Conservation (phyloP, 2,888 invertebrate species). For the Cosmia pyralina region DNA sequence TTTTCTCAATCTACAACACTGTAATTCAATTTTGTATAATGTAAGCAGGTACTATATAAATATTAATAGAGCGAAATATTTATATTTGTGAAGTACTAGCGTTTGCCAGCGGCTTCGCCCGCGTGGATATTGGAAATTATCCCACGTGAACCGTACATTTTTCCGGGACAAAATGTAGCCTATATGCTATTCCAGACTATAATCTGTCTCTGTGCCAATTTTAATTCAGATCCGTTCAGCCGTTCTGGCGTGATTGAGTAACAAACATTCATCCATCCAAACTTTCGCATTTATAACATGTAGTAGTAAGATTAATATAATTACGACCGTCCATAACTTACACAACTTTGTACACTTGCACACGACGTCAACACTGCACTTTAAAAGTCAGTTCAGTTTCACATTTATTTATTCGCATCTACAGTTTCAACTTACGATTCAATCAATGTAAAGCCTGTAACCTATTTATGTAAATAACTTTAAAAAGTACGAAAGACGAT, state of each 20-base stretch:
- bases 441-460: conserved; percentile 69
- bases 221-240: too few relatives aligned
- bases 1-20: conserved; percentile 63
- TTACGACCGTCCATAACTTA: conserved; percentile 22
- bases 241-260: too few relatives aligned
- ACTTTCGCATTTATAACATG: too few relatives aligned
- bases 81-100: conserved; percentile 15
- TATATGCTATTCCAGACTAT: too few relatives aligned
- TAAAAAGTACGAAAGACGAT: conserved; percentile 68
- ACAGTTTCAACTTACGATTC: conserved; percentile 66
- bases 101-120: too few relatives aligned
- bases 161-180: too few relatives aligned
- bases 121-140: too few relatives aligned
- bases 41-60: conserved; percentile 36
- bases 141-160: too few relatives aligned
- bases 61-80: conserved; percentile 27
- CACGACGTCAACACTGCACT: conserved; percentile 27
- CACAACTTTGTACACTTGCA: conserved; percentile 19
- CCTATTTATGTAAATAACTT: conserved; percentile 72
- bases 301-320: conserved; percentile 17
- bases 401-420: conserved; percentile 37
- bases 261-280: too few relatives aligned
- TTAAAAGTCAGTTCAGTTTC: conserved; percentile 35
- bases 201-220: too few relatives aligned
- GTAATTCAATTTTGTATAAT: conserved; percentile 62